Conservation (phyloP, 2,797 vertebrate species). For the Fringilla coelebs region DNA sequence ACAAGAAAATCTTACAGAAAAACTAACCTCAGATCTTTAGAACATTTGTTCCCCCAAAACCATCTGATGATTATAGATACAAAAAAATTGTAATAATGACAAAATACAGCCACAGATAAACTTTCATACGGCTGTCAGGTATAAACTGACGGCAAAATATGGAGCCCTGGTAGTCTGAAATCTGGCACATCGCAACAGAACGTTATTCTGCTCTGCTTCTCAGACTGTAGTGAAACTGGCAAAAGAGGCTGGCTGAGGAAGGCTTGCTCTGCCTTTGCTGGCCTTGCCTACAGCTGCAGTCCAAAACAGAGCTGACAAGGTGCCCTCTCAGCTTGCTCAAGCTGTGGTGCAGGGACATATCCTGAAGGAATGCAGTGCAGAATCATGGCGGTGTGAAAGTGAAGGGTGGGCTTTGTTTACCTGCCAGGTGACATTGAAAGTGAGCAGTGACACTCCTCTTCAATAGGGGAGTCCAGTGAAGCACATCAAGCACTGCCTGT, state of each 20-base stretch:
- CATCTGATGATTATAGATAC: background rate
- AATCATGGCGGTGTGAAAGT: fast-evolving
- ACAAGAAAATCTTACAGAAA: background rate
- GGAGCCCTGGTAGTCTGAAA: background rate
- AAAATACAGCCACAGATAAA: background rate
- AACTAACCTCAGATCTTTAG: background rate
- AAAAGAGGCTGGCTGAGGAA: background rate
- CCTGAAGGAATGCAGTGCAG: background rate
- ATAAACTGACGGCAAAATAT: background rate
- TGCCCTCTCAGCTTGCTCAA: background rate
- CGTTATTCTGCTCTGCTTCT: background rate
- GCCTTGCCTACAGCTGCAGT: background rate
- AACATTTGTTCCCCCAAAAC: background rate
- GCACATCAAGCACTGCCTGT: background rate
- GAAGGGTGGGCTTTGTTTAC: background rate
- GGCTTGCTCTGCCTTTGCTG: background rate
- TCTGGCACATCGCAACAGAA: background rate
- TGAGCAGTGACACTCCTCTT: background rate
- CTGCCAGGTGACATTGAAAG: background rate
- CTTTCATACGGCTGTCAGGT: background rate
- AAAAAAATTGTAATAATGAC: background rate
- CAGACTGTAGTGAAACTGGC: background rate
- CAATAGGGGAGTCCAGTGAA: background rate
- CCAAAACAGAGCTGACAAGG: background rate
- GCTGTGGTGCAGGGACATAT: background rate